Base-by-base conservation (phyloP, 2,113 vertebrate genomes). In the Urocynchramus pylzowi region DNA sequence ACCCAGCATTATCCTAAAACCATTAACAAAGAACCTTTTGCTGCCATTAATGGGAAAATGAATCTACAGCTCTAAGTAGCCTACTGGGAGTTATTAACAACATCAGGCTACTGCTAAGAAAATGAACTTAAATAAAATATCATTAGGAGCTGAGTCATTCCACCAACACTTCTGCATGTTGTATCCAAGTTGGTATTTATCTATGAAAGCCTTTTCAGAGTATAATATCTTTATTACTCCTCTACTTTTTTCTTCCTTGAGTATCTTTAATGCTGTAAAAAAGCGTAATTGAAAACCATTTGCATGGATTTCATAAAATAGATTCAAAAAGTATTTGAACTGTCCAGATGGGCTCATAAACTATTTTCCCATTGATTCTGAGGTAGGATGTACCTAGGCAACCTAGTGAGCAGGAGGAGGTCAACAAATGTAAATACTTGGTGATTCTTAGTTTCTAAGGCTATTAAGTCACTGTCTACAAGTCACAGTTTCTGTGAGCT, bases 1-100 rank as follows among this genome's bases (percentile, higher is more conserved):
- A 7, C 35, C 79, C 65, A 93, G 87, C 60, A 56, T 96, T 94
- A 79, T 77, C 85, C 87, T 95, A 97, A 96, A 93, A 84, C 91
- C 57, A 80, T 95, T 96, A 95, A 74, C 6, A 9, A 75, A 78
- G 79, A 90, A 77, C 54, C 63, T 71, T 73, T 91, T 90, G 79
- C 69, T 94, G 24, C 79, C 27, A 37, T 82, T 95, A 93, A 74
- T 35, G n/a, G 47, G 53, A 90, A 94, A 77, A 95, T 57, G 24
- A 89, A 93, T 79, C 70, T n/a, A 45, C 47, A 80, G 79, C 47
- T 89, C n/a, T 83, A 84, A 95, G 69, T 79, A 67, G 45, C 65
- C 37, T 93, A 12, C 45, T 68, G 77, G n/a, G 78, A 90, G 50
- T 84, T 95, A 92, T 79, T 95, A 93, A 92, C 95, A 89, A 87